Conservation (phyloP, 2,797 vertebrate species). For the Myiothlypis chrysogaster region DNA sequence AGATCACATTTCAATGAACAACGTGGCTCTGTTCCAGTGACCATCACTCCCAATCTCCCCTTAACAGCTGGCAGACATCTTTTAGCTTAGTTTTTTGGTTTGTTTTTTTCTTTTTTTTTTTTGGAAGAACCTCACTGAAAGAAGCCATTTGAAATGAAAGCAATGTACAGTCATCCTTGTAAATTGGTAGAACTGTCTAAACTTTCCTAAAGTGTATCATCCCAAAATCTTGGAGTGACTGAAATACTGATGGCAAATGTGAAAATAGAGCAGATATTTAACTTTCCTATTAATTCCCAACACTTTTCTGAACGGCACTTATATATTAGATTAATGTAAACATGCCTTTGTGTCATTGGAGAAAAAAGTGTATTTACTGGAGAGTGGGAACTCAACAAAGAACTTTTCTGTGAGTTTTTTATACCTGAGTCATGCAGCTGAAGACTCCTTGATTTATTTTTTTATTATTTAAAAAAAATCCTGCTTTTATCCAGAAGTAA, state of each 20-base stretch:
- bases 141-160: background rate
- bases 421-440: background rate
- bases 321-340: background rate
- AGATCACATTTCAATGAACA: background rate
- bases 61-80: background rate
- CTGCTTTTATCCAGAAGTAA: background rate
- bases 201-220: background rate
- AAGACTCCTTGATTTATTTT: background rate
- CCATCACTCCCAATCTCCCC: background rate
- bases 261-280: background rate
- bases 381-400: background rate
- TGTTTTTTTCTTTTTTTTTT: background rate
- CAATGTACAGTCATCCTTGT: background rate
- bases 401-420: background rate
- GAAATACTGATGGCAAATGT: accelerated
- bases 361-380: background rate
- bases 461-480: background rate
- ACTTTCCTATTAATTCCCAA: background rate
- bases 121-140: background rate
- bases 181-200: background rate
- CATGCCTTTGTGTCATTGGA: background rate
- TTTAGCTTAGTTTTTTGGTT: background rate
- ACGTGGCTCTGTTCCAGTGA: background rate
- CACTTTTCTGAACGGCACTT: background rate
- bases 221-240: background rate